phyloP scores from a whole-genome alignment of 2,113 vertebrate genomes.

The human (Homo sapiens) region DNA sequence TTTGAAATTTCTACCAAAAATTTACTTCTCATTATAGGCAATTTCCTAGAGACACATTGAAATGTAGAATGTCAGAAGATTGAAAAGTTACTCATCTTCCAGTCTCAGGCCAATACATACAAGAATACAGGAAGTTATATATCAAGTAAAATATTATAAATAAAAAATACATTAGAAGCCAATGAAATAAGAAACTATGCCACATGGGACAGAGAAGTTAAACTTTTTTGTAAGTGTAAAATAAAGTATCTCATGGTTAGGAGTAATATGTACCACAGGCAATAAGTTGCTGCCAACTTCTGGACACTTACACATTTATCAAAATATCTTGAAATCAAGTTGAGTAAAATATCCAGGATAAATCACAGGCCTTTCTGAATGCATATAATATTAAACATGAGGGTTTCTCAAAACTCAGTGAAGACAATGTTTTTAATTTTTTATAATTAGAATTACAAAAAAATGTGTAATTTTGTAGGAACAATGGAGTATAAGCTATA shows the following conservation, averaged over 20 bases:
- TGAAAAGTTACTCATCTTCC: slow-evolving; percentile 17
- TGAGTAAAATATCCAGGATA: neutral
- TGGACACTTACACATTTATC: neutral
- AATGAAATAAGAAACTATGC: neutral
- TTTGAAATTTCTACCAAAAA: neutral
- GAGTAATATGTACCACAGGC: neutral
- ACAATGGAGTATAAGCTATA: neutral
- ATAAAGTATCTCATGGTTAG: neutral
- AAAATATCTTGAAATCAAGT: neutral
- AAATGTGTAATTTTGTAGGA: neutral
- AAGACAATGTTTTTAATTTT: neutral
- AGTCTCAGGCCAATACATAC: neutral
- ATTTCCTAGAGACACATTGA: neutral
- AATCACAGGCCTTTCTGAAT: neutral
- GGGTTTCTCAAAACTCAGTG: neutral
- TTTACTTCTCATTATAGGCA: neutral
- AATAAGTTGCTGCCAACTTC: neutral
- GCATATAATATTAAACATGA: slow-evolving; percentile 19
- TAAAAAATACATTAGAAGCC: neutral
- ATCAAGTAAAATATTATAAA: slow-evolving; percentile 14
- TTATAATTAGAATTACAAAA: neutral
- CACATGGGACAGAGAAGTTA: neutral
- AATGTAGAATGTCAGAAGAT: neutral
- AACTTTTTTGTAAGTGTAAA: neutral
- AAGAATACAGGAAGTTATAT: neutral